These are phyloP conservation scores for Rynchops niger DNA, from an alignment of 2,113 vertebrate species.

Conservation along the genomic window DNA sequence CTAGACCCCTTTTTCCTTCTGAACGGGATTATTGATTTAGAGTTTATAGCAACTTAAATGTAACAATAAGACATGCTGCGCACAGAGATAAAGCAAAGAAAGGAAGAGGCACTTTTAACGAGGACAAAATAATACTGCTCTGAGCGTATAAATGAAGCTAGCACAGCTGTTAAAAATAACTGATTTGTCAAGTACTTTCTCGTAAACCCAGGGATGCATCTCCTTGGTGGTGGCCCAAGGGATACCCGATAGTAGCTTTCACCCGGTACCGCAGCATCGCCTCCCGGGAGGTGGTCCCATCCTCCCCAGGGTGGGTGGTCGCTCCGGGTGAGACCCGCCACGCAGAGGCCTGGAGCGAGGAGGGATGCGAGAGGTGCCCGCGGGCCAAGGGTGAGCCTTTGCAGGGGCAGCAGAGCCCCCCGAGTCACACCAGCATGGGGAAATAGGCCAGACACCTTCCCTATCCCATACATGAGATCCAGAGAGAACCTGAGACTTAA, in stretches of 20 bases:
- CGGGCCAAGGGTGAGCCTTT: background rate
- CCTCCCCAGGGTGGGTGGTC: background rate
- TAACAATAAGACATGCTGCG: background rate
- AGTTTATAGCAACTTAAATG: background rate
- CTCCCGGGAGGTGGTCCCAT: background rate
- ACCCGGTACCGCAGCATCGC: background rate
- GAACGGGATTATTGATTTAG: slow-evolving; percentile 64
- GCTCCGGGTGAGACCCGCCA: background rate
- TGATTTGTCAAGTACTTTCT: background rate
- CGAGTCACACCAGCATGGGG: background rate
- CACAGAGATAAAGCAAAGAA: background rate
- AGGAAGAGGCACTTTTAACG: background rate
- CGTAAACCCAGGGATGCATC: background rate
- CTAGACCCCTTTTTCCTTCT: slow-evolving; percentile 2
- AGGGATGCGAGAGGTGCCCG: background rate
- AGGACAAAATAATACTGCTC: background rate
- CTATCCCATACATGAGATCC: background rate
- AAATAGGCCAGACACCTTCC: background rate
- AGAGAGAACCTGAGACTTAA: background rate
- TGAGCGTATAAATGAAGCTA: background rate
- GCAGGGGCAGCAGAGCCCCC: background rate
- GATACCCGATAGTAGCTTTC: background rate
- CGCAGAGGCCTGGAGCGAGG: background rate
- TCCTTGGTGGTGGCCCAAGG: background rate
- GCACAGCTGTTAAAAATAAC: background rate